These are phyloP conservation scores for Bombyx mandarina DNA, from an alignment of 1,140 invertebrate species.

Conservation along the genomic window DNA sequence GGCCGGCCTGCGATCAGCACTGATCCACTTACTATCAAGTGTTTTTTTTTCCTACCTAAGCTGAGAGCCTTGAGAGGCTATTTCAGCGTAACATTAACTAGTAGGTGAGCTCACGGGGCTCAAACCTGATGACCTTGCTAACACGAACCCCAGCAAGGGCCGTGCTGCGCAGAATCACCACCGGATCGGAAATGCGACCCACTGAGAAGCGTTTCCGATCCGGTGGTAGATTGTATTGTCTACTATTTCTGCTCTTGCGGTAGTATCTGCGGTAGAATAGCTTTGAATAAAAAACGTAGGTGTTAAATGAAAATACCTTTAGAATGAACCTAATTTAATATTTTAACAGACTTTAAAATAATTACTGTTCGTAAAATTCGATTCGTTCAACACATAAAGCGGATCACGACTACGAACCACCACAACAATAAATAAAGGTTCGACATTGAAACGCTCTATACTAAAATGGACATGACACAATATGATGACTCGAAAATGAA, in stretches of 20 bases:
- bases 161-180: too few species aligned
- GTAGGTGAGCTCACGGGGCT: too few species aligned
- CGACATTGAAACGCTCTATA: conserved; percentile 53
- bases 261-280: too few species aligned
- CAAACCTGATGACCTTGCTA: too few species aligned
- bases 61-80: too few species aligned
- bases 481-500: conserved; percentile 41
- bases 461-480: conserved; percentile 38
- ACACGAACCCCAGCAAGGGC: too few species aligned
- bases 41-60: too few species aligned
- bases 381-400: conserved; percentile 39
- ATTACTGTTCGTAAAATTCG: conserved; percentile 47
- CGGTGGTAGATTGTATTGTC: not conserved
- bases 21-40: not conserved
- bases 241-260: not conserved
- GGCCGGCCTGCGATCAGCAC: too few species aligned
- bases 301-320: conserved; percentile 13
- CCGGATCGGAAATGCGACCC: too few species aligned
- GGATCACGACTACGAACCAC: conserved; percentile 40
- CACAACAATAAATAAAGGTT: conserved; percentile 56
- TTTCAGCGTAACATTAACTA: too few species aligned
- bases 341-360: conserved; percentile 65
- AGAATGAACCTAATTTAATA: conserved; percentile 51
- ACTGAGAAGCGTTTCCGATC: too few species aligned
- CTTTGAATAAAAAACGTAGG: not conserved